Evolutionary conservation across 1,140 invertebrate genomes (phyloP).

Genomic region (Diachasma alloeum): DNA sequence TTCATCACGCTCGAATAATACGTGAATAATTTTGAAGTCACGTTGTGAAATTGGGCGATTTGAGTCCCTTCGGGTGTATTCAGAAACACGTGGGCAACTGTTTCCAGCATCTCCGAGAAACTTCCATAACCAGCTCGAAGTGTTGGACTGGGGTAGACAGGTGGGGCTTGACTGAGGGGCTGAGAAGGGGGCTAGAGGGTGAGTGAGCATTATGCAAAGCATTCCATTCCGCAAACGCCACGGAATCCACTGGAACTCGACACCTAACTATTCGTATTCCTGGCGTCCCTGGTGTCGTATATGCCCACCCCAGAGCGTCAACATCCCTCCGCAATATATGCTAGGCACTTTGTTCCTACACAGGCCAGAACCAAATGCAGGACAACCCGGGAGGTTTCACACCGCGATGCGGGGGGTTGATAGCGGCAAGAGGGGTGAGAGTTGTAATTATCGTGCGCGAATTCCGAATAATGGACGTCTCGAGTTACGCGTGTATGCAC

Average conservation of each 20-base stretch:
- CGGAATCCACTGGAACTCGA: slow-evolving; percentile 52
- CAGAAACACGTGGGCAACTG: neutral
- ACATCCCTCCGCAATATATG: slow-evolving; percentile 9
- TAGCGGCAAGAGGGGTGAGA: slow-evolving; percentile 13
- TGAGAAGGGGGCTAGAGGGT: slow-evolving; percentile 1
- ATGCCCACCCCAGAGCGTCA: slow-evolving; percentile 29
- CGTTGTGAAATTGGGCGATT: neutral
- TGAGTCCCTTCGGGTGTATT: neutral
- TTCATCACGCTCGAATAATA: neutral
- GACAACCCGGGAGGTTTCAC: neutral
- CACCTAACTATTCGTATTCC: slow-evolving; percentile 52
- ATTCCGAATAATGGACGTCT: slow-evolving; percentile 44
- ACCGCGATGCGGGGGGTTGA: neutral
- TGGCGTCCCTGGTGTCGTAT: slow-evolving; percentile 30
- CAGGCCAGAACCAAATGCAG: neutral
- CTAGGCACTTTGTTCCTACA: neutral
- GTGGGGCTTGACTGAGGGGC: neutral
- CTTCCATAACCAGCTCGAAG: neutral
- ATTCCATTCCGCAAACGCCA: slow-evolving; percentile 51
- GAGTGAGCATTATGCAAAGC: slow-evolving; percentile 58
- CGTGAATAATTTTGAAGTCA: neutral
- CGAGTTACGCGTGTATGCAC: slow-evolving; percentile 37
- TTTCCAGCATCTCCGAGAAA: neutral
- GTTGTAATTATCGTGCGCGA: slow-evolving; percentile 45
- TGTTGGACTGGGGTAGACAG: neutral